Conservation (phyloP, 2,797 vertebrate species). For the Rhinophrynus dorsalis region DNA sequence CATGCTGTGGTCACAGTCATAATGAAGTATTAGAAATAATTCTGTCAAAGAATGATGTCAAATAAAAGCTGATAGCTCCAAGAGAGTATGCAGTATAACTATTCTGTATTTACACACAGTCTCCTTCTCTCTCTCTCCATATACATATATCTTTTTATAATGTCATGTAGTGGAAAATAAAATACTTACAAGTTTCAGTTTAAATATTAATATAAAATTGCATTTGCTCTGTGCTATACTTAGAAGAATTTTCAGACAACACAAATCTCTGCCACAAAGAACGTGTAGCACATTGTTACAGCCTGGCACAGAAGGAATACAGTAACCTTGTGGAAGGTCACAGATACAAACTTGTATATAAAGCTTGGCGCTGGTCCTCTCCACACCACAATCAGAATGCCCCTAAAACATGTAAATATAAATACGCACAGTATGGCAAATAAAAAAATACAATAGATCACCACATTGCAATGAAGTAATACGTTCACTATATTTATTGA, state of each 20-base stretch:
- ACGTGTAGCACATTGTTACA: no score
- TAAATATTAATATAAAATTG: conserved; percentile 22
- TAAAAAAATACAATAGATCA: no score
- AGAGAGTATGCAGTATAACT: not conserved
- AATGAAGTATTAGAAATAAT: conserved; percentile 2
- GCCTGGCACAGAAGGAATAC: no score
- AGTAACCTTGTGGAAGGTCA: no score
- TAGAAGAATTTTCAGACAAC: not conserved
- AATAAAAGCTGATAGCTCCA: not conserved
- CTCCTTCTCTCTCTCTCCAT: no score
- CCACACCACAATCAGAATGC: no score
- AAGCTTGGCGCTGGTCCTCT: no score
- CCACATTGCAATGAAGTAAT: no score
- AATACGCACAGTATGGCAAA: no score
- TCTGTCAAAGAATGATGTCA: not conserved
- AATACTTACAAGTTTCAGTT: not conserved
- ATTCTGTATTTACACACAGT: conserved; percentile 19
- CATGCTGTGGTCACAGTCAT: not conserved
- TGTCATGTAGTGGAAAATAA: conserved; percentile 1
- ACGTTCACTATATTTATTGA: no score
- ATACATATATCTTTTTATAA: not conserved
- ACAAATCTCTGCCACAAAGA: not conserved
- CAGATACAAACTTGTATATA: no score
- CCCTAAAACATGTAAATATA: no score
- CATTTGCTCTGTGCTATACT: not conserved